Evolutionary conservation across 2,888 invertebrate species (phyloP).

Genomic region (Eudasyphora cyanicolor): DNA sequence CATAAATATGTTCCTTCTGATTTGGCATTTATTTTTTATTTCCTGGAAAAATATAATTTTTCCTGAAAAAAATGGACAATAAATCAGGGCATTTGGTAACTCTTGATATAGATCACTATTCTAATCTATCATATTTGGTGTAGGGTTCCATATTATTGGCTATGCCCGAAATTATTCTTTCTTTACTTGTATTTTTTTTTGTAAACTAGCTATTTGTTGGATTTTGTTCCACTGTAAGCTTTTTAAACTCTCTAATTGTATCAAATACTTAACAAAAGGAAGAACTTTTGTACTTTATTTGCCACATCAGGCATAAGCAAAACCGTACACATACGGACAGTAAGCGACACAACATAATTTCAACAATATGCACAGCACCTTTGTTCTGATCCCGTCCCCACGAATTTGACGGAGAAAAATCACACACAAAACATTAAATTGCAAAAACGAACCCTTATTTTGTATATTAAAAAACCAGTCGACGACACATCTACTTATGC

Average conservation of each 20-base stretch:
- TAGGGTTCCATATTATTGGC: too few species aligned
- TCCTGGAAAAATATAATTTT: too few species aligned
- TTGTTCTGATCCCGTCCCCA: slow-evolving; percentile 23
- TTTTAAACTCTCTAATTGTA: slow-evolving; percentile 64
- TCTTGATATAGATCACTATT: too few species aligned
- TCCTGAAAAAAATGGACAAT: too few species aligned
- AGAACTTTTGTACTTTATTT: slow-evolving; percentile 57
- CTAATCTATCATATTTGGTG: too few species aligned
- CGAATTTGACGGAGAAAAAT: slow-evolving; percentile 67
- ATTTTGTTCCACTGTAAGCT: slow-evolving; percentile 60
- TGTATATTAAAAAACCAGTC: slow-evolving; percentile 66
- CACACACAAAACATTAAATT: slow-evolving; percentile 77
- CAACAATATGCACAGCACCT: slow-evolving; percentile 74
- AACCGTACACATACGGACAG: background rate
- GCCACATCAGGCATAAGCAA: slow-evolving; percentile 45
- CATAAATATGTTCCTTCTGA: too few species aligned
- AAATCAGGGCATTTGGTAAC: too few species aligned
- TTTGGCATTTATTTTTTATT: too few species aligned
- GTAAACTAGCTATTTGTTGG: background rate
- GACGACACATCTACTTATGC: slow-evolving; percentile 18
- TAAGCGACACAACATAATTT: slow-evolving; percentile 73
- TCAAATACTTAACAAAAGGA: slow-evolving; percentile 63
- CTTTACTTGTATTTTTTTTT: too few species aligned
- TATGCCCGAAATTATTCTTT: too few species aligned
- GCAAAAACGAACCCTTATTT: slow-evolving; percentile 76